Evolutionary conservation across 2,797 vertebrate genomes (phyloP).

Genomic region (Sebastes flavidus): DNA sequence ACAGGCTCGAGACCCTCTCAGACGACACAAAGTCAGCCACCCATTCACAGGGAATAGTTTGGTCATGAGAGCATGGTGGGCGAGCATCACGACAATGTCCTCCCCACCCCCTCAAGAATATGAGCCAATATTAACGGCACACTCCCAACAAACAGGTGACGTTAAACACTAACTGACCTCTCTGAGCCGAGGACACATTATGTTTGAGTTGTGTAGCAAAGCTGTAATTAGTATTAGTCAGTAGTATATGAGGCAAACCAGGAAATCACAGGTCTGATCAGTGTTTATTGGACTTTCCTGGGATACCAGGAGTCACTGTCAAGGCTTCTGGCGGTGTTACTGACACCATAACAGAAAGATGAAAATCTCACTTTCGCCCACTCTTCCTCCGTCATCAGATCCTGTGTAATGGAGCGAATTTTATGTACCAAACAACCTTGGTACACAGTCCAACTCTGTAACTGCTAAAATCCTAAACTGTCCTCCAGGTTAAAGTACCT

Average conservation of each 20-base stretch:
- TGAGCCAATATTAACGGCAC: constrained; percentile 23
- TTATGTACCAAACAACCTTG: not conserved
- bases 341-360: not conserved
- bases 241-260: not conserved
- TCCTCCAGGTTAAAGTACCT: not conserved
- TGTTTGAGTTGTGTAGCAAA: not conserved
- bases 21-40: constrained; percentile 61
- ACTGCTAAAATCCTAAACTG: not conserved
- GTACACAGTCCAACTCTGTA: not conserved
- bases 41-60: constrained; percentile 58
- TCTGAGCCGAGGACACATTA: not conserved
- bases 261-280: not conserved
- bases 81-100: constrained; percentile 11
- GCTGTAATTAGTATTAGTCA: not conserved
- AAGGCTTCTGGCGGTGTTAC: not conserved
- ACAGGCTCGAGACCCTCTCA: constrained; percentile 56
- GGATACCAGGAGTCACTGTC: not conserved
- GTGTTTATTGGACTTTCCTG: not conserved
- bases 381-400: not conserved
- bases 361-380: not conserved
- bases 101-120: not conserved
- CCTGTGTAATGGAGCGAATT: not conserved
- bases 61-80: constrained; percentile 69
- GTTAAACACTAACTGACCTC: constrained; percentile 30
- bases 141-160: not conserved